These are phyloP conservation scores for Rhadinocentrus ornatus DNA, from an alignment of 2,797 vertebrate genomes.

Conservation along the genomic window DNA sequence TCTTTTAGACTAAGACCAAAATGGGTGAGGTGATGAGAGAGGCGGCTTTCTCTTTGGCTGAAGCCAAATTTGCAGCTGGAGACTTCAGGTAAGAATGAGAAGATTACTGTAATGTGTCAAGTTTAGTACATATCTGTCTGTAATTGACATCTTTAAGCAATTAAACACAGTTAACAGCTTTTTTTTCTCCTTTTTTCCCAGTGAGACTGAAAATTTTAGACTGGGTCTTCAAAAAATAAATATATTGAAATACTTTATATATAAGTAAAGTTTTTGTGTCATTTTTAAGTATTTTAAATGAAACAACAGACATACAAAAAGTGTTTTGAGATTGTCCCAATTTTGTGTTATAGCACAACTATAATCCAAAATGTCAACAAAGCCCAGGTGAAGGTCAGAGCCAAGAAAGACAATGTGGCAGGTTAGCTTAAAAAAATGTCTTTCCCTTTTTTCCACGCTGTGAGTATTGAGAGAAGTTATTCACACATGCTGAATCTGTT, in stretches of 20 bases:
- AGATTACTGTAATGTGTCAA: not conserved
- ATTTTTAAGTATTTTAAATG: not conserved
- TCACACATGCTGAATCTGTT: slow-evolving; percentile 3
- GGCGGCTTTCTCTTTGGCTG: slow-evolving; percentile 98
- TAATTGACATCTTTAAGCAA: slow-evolving; percentile 2
- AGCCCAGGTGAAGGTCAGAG: slow-evolving; percentile 97
- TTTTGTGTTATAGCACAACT: slow-evolving; percentile 87
- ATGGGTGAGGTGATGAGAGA: slow-evolving; percentile 99
- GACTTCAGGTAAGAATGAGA: slow-evolving; percentile 90
- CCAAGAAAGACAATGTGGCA: slow-evolving; percentile 98
- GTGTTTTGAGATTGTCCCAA: too few relatives aligned
- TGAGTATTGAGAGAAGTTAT: not conserved
- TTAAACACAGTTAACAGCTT: too few relatives aligned
- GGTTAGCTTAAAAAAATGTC: slow-evolving; percentile 75
- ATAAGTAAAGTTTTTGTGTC: not conserved
- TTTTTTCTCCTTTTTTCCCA: too few relatives aligned
- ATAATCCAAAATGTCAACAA: slow-evolving; percentile 99
- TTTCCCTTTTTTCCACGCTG: not conserved
- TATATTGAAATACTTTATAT: not conserved
- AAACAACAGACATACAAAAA: not conserved
- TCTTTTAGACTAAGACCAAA: slow-evolving; percentile 92
- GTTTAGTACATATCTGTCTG: not conserved
- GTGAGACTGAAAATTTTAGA: not conserved
- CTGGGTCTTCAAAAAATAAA: too few relatives aligned
- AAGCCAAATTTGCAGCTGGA: slow-evolving; percentile 98